phyloP scores from a whole-genome alignment of 2,797 vertebrate genomes.

The Poliocrania exsul region DNA sequence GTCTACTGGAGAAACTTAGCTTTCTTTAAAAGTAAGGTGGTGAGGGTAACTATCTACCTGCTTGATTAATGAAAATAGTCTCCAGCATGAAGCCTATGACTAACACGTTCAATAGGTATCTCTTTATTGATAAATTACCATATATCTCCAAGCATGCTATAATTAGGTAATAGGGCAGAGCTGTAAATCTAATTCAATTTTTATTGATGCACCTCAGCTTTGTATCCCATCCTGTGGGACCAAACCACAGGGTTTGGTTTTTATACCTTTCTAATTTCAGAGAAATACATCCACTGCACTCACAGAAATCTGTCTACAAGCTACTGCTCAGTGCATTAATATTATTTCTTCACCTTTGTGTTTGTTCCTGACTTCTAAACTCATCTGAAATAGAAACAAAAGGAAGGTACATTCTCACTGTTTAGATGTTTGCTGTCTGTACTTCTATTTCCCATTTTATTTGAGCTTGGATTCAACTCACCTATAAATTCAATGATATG shows the following conservation, averaged over 20 bases:
- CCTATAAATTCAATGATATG: background rate
- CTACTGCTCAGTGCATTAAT: background rate
- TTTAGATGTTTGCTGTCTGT: background rate
- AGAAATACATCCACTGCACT: background rate
- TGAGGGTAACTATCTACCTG: background rate
- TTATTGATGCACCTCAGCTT: slow-evolving; percentile 54
- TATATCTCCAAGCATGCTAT: slow-evolving; percentile 30
- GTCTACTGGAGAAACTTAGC: background rate
- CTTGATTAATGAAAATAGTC: slow-evolving; percentile 52
- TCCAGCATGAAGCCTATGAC: slow-evolving; percentile 5
- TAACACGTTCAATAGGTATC: slow-evolving; percentile 48
- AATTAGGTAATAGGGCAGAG: slow-evolving; percentile 58
- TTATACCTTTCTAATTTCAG: slow-evolving; percentile 18
- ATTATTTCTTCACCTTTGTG: background rate
- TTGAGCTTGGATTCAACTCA: background rate
- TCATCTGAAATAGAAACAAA: background rate
- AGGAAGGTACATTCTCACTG: background rate
- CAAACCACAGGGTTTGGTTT: background rate
- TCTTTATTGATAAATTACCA: slow-evolving; percentile 63
- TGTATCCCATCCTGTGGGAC: slow-evolving; percentile 24
- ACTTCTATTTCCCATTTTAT: background rate
- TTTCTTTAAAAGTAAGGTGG: background rate
- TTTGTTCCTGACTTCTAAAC: background rate
- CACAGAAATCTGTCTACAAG: background rate
- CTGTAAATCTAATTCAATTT: slow-evolving; percentile 62